Conservation (phyloP, 2,797 vertebrate species). For the Parauchenoglanis punctatus region DNA sequence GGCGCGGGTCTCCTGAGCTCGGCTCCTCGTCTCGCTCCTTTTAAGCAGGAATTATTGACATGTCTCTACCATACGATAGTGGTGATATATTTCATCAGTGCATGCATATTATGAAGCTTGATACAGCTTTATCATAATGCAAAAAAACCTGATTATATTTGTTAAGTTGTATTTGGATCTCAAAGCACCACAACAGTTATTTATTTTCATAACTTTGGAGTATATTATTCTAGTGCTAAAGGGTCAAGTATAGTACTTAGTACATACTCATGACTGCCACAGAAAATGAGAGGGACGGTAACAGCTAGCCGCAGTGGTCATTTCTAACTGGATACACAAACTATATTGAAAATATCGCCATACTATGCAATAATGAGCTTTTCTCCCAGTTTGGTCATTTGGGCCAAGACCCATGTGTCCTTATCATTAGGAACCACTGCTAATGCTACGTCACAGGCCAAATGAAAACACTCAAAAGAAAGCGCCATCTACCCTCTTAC, state of each 20-base stretch:
- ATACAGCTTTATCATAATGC: background rate
- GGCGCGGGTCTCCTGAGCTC: slow-evolving; percentile 59
- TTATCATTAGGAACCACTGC: background rate
- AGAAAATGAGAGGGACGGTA: background rate
- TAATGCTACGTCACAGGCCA: background rate
- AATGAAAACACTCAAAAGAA: background rate
- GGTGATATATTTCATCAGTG: background rate
- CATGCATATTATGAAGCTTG: background rate
- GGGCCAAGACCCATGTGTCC: background rate
- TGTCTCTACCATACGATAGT: background rate
- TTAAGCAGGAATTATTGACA: slow-evolving; percentile 2
- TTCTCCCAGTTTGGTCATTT: background rate
- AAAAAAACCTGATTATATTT: background rate
- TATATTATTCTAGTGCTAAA: background rate
- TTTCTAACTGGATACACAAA: background rate
- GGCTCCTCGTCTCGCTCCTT: slow-evolving; percentile 49
- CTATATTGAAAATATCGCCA: background rate
- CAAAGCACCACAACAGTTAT: background rate
- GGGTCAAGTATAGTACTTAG: background rate
- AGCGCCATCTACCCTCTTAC: background rate
- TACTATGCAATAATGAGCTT: background rate
- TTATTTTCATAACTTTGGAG: background rate
- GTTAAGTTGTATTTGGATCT: background rate
- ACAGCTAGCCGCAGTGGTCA: background rate
- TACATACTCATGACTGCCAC: background rate